Base-by-base conservation (phyloP, 1,140 invertebrate genomes). In the Meloidogyne chitwoodi region DNA sequence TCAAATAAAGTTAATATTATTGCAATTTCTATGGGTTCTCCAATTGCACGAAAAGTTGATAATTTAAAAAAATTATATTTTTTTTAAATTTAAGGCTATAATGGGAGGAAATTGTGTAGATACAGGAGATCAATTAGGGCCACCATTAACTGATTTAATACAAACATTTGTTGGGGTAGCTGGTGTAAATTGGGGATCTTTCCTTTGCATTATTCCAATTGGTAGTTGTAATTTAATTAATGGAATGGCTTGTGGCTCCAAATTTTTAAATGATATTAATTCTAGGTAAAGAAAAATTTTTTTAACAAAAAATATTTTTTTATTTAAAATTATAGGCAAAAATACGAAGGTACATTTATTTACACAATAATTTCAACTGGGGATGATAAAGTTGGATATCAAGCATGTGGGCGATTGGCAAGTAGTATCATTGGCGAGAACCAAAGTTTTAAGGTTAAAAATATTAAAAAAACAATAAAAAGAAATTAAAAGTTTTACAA, bases 1-100 rank as follows among this genome's bases (percentile, higher is more conserved):
- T 76, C 71, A 29, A 77, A 74, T 16, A 77, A 84, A 70, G 85
- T 86, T 12, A 87, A 86, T 67, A 74, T 86, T 11, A 79, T 86
- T 26, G 85, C 69, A 3, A 86, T 84, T 75, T 87, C 85, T 12
- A 86, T 86, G 85, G 85, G 85, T 29, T 84, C 84, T 41, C 85
- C 85, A 12, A 74, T 86, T 61, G 84, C 85, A 29, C 65, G 85
- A 69, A 86, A 86, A 69, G 84, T 85, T n/a, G 76, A 81, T 75
- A 74, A 3, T 80, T 82, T 12, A 68, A 83, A 44, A 79, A 79
- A 16, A 80, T 71, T 65, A 63, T 83, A 29, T 48, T 80, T 24
- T 72, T 69, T 68, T 61, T 56, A 10, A 16, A 24, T n/a, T 78
- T 79, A 31, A 86, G 78, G 85, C 82, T 26, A 85, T 83, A n/a